Conservation (phyloP, 1,140 invertebrate species). For the Augochlora pura region DNA sequence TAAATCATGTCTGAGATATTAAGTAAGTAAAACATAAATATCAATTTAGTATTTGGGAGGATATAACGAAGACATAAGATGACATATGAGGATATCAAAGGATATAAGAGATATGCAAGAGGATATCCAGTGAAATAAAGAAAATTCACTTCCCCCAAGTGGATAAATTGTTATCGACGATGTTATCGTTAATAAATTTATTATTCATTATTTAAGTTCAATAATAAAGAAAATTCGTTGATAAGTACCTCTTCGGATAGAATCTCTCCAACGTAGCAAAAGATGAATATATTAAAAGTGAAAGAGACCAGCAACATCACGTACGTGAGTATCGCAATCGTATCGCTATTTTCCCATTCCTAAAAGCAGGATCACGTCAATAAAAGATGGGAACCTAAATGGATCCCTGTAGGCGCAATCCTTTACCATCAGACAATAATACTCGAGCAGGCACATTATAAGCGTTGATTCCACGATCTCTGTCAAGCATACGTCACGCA, state of each 20-base stretch:
- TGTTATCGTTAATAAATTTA: too few relatives aligned
- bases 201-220: too few relatives aligned
- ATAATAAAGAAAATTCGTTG: neutral
- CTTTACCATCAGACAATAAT: constrained; percentile 54
- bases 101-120: too few relatives aligned
- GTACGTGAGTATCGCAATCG: constrained; percentile 54
- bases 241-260: constrained; percentile 61
- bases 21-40: too few relatives aligned
- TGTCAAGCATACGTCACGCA: constrained; percentile 45
- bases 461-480: constrained; percentile 44
- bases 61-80: too few relatives aligned
- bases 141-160: too few relatives aligned
- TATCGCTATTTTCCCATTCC: constrained; percentile 60
- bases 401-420: too few relatives aligned
- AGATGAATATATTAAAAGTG: constrained; percentile 66
- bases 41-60: too few relatives aligned
- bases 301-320: constrained; percentile 61
- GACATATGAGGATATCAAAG: too few relatives aligned
- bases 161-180: too few relatives aligned
- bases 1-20: too few relatives aligned
- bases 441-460: constrained; percentile 55
- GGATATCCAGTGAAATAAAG: too few relatives aligned
- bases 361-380: constrained; percentile 6
- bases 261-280: constrained; percentile 67
- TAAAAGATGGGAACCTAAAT: neutral